Base-by-base conservation (phyloP, 2,888 invertebrate genomes). In the Agelastica alni region DNA sequence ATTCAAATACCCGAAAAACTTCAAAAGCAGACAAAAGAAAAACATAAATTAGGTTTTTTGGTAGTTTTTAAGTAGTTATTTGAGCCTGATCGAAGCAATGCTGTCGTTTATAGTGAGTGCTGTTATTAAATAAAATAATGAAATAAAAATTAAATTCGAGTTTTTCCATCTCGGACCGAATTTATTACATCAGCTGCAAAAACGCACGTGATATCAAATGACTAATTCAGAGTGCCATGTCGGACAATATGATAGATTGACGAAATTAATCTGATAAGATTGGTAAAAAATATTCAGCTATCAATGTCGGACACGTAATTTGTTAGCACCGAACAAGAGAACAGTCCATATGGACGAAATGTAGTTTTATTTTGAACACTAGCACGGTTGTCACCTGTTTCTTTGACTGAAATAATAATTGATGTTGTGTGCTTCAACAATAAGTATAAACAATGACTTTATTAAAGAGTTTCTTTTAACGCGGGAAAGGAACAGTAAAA, bases 321-420 rank as follows among this genome's bases (percentile, higher is more conserved):
- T 39, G 37, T 39, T 39, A 39, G 12, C 18, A 36, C 18, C 1
- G 37, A 10, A 39, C 20, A 20, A 18, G 10, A 39, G 20, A 18
- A 39, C 18, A 7, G 37, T 20, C 10, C 5, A 6, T 4, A 39
- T 20, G 18, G 37, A 20, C 9, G 20, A 12, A 20, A 18, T 39
- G 37, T 39, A 39, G 37, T 39, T 12, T 39, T 39, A 39, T 39
- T 39, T 39, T 39, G n/a, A 12, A 39, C 37, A 39, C 37, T 12
- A 13, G 6, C 20, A n/a, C 7, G 37, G 5, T n/a, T 39, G 37
- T 39, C 37, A 39, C 37, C 37, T 17, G 37, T 18, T 17, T 10
- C 12, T 20, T 2, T 20, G 10, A 16, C 9, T 34, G 34, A n/a
- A n/a, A n/a, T 34, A 34, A 9, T 34, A 16, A 34, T 34, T 34